Base-by-base conservation (phyloP, 2,797 vertebrate genomes). In the Cetoscarus ocellatus region DNA sequence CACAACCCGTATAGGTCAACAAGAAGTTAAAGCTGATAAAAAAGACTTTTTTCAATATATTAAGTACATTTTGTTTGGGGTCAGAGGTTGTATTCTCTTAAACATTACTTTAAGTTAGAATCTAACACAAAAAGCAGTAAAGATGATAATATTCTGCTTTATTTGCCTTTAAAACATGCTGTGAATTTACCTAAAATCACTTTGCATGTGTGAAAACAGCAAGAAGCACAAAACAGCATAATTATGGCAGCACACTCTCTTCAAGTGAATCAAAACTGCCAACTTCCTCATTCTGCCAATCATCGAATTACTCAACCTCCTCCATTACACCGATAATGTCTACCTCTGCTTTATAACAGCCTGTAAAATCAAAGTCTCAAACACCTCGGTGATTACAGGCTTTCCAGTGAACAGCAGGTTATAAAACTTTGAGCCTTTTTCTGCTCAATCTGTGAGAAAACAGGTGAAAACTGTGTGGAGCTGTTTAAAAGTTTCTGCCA, bases 1-100 rank as follows among this genome's bases (percentile, higher is more conserved):
- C 56, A 70, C 64, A 69, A 87, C 85, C 87, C 84, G 65, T 60
- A 82, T 50, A 84, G 78, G 81, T 77, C 81, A 63, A 35, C 17
- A 40, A 80, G 76, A 86, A 79, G 51, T 77, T 52, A 76, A 56
- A 35, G 56, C 58, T 47, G 52, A 60, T 47, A 43, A 13, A 18
- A 9, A n/a, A 7, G 7, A 39, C 38, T 39, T 10, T 39, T 7
- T 39, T 10, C 38, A 7, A 39, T 39, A 39, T 39, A 5, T 10
- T 7, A 39, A 3, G 38, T 39, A 39, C 38, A 27, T 27, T 27
- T 27, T 27, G 4, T 39, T 7, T 7, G 38, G 9, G 9, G 38
- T 3, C 38, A 39, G 6, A 5, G 27, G 27, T 27, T 27, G 9
- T 39, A 7, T 39, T 42, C 7, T 42, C 11, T 42, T 10, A 42